Percentiles rank a stretch among this genome's conserved stretches.
phyloP scores from a whole-genome alignment of 2,113 vertebrate species.

The Uria lomvia region DNA sequence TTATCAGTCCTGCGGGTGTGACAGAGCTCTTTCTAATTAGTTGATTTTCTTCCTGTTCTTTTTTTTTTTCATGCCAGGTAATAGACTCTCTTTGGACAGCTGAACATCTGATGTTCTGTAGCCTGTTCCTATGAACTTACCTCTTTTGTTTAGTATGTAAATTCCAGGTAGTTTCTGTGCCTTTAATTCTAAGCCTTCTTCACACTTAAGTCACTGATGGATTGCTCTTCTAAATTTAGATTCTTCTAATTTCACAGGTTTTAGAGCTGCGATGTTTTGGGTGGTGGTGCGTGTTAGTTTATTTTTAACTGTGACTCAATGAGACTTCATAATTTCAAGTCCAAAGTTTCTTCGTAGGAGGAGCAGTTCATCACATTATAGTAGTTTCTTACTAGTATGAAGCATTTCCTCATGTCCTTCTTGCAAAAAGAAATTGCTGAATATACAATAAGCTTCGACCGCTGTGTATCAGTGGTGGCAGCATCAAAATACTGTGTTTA shows the following conservation, averaged over 20 bases:
- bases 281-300: neutral
- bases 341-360: neutral
- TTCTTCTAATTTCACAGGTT: neutral
- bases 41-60: neutral
- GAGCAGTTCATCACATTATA: neutral
- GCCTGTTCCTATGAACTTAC: neutral
- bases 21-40: neutral
- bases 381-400: neutral
- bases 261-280: neutral
- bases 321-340: neutral
- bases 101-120: neutral
- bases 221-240: neutral
- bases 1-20: neutral
- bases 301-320: neutral
- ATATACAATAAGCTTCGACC: rapidly evolving
- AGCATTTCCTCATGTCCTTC: neutral
- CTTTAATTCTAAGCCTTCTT: neutral
- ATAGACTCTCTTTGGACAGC: neutral
- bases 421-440: neutral
- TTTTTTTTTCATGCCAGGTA: neutral
- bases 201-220: neutral
- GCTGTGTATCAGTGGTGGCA: neutral
- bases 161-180: neutral
- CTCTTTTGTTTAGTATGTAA: neutral
- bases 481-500: neutral